Evolutionary conservation across 1,140 invertebrate species (phyloP), one percentile per base, ranked within the genome.

Genomic region (Hyposmocoma kahamanoa): DNA sequence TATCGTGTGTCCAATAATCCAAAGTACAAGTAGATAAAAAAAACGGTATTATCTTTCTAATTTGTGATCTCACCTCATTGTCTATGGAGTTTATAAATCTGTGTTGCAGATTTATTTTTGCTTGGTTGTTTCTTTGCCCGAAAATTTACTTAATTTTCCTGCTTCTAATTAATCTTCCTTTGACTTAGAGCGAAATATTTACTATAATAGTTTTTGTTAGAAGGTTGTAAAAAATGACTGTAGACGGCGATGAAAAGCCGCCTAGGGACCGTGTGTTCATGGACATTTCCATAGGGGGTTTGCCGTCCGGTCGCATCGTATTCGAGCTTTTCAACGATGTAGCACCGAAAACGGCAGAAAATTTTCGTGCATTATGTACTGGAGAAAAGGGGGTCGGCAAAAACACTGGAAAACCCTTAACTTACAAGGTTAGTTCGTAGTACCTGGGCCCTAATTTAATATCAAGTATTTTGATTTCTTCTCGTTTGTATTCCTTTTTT

Each of bases 281-380:
- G 86, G 97, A 99, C 74, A 92, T 99, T 24, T 92, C 93, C 44
- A 95, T 99, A 50, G 97, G 96, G 38, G 95, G 94, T 1, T 86
- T 97, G 47, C 89, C 90, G 51, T 93, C 93, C 43, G 97, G 97
- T 8, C 89, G 97, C 48, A 93, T 99, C 70, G 93, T 97, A 20
- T 98, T 99, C 74, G 97, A 99, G 75, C 86, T 99, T 0, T 99
- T 94, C 86, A 92, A 92, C 55, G 96, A 99, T 87, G 90, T 95
- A 42, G 96, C 95, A 39, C 97, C 98, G 1, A 96, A 96, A 79
- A 98, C 97, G 0, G 95, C 93, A 18, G 96, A 98, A 70, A 99
- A 99, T 81, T 99, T 99, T 79, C 90, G 96, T 39, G 90, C 93
- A 1, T 87, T 99, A 24, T 98, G 97, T 70, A 96, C 96, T 1